Evolutionary conservation across 2,888 invertebrate genomes (phyloP), one percentile per base, ranked within the genome.

Genomic region (Ophraella communa): DNA sequence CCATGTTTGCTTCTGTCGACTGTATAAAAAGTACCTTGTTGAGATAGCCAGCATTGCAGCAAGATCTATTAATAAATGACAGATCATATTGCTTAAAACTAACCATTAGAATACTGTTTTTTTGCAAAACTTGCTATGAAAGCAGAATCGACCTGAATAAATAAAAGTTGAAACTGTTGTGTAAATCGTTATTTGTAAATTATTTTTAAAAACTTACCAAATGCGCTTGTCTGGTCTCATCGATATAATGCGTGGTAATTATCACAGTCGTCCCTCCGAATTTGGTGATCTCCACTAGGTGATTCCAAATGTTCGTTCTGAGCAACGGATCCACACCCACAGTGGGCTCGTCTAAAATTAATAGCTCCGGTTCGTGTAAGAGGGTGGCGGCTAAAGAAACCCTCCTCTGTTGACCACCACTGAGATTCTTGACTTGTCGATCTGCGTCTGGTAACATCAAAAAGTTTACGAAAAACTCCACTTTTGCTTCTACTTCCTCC

Each of bases 171-270:
- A 30, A 30, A 30, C 11, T 30, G n/a, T 30, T 11, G 11, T 11
- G 30, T 11, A 11, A 0, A 11, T 30, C 8, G 2, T 10, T 10
- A 30, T 30, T 30, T 30, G 30, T 11, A 8, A 30, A 8, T 10
- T 30, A 30, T 30, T 10, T 10, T 11, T 17, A 39, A 39, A 7
- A 7, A 42, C 88, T 88, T 83, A 95, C 94, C 79, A 91, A 88
- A 79, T 94, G 93, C 66, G 95, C 95, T 84, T 94, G 94, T 73
- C 94, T 84, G 18, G 96, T 96, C 84, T 97, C 96, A 82, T 97
- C 96, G 67, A 96, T 96, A 79, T 97, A 97, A 88, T 97, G 94
- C 79, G 96, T 93, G 71, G 93, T 94, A 67, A 93, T 92, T 72
- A 93, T 95, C 73, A 96, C 96, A 18, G 96, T 96, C 82, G 94